A percentile compares a stretch with the other conserved stretches of the same genome.
Conservation (phyloP, 2,797 vertebrate species). For the Gambelia wislizenii region DNA sequence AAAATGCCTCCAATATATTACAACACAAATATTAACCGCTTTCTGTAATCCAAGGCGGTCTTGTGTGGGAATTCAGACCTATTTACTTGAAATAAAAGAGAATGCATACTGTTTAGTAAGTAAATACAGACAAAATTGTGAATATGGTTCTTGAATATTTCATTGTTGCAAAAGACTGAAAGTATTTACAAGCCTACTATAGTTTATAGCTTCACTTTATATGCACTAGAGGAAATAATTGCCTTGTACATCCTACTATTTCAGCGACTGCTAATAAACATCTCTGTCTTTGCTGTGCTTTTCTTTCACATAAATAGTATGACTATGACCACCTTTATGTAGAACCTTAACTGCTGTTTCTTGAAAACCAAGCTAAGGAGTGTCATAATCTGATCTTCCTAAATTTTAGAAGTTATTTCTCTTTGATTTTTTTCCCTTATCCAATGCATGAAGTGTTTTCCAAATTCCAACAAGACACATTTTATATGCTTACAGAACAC, state of each 20-base stretch:
- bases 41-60: not conserved
- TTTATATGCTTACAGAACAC: conserved; percentile 44
- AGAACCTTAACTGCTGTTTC: not conserved
- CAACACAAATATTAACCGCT: not conserved
- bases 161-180: not conserved
- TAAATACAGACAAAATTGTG: conserved; percentile 6
- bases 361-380: conserved; percentile 30
- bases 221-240: conserved; percentile 29
- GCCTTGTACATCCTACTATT: not conserved
- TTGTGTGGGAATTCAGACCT: not conserved
- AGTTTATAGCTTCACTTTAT: not conserved
- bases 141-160: conserved; percentile 32
- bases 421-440: conserved; percentile 31
- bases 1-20: not conserved
- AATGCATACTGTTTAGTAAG: not conserved
- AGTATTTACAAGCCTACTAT: conserved; percentile 45
- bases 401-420: conserved; percentile 25
- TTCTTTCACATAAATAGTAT: conserved; percentile 17
- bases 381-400: conserved; percentile 32
- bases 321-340: conserved; percentile 26
- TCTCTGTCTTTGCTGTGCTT: not conserved
- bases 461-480: conserved; percentile 52
- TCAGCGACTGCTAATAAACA: conserved; percentile 17
- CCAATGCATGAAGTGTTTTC: conserved; percentile 9
- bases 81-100: not conserved